These are phyloP conservation scores for Parnassius glacialis DNA, from an alignment of 2,888 invertebrate genomes.

Conservation along the genomic window DNA sequence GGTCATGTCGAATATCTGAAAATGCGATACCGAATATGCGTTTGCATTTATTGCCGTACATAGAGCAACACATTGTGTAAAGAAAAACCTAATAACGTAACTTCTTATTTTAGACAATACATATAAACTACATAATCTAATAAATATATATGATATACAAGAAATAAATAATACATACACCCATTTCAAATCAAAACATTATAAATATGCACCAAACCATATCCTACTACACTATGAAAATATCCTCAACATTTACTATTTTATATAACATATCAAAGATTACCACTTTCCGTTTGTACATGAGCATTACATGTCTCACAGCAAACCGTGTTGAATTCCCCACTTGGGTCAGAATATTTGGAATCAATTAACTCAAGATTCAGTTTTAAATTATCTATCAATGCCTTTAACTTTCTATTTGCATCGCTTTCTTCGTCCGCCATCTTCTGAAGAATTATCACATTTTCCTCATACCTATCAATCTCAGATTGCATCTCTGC, in stretches of 20 bases:
- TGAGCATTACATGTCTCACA: constrained; percentile 38
- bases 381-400: constrained; percentile 45
- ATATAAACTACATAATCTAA: constrained; percentile 19
- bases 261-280: constrained; percentile 35
- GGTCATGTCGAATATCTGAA: no score
- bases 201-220: constrained; percentile 15
- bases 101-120: no score
- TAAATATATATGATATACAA: constrained; percentile 27
- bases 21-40: no score
- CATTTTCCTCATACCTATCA: constrained; percentile 52
- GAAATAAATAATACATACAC: not conserved
- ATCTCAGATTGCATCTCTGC: constrained; percentile 50
- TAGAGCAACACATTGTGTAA: no score
- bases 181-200: no score
- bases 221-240: constrained; percentile 26
- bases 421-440: constrained; percentile 49
- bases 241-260: not conserved
- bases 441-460: constrained; percentile 47
- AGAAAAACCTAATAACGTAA: no score
- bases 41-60: no score
- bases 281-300: constrained; percentile 53
- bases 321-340: constrained; percentile 41
- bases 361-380: constrained; percentile 50
- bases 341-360: constrained; percentile 46
- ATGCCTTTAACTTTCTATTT: constrained; percentile 45